Base-by-base conservation (phyloP, 2,113 vertebrate species). In the Coptodon rendalli region DNA sequence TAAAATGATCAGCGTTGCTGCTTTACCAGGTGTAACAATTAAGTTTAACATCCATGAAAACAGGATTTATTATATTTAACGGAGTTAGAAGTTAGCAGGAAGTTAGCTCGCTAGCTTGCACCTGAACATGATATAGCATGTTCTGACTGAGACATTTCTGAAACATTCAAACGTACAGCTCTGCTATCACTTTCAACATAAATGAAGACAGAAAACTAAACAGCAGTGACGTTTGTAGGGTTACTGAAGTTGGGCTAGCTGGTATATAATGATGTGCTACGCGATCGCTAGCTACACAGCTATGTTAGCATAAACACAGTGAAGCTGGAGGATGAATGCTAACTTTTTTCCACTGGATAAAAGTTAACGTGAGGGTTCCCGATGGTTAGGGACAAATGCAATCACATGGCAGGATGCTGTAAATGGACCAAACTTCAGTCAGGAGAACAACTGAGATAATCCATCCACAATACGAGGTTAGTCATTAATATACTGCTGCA, bases 211-310 rank as follows among this genome's bases (percentile, higher is more conserved):
- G 36, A 10, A 52, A 52, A 52, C 50, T 52, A 52, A 52, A 52
- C 50, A 6, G 50, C 19, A n/a, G 19, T 53, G 50, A n/a, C 1
- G 9, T 53, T n/a, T 53, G 19, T n/a, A 53, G 19, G 50, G 19
- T 53, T 53, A 53, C 50, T 53, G 50, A 53, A 53, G 50, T 53
- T 53, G 19, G 50, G 1, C 3, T n/a, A 53, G 50, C 50, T n/a
- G 50, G 0, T 53, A 52, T 9, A 52, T 52, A n/a, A 52, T n/a
- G 50, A 5, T 52, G 50, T 52, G 2, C 17, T 52, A n/a, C 2
- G 2, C 9, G 17, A 9, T 1, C 0, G 1, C 48, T 52, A 52
- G 17, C 48, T 0, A 19, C 48, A 52, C 48, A 19, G 48, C 48
- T 52, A 52, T 19, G 48, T 52, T 52, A 52, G 48, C 2, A 52